phyloP scores from a whole-genome alignment of 2,113 vertebrate genomes.

The Dolichotis patagonum region DNA sequence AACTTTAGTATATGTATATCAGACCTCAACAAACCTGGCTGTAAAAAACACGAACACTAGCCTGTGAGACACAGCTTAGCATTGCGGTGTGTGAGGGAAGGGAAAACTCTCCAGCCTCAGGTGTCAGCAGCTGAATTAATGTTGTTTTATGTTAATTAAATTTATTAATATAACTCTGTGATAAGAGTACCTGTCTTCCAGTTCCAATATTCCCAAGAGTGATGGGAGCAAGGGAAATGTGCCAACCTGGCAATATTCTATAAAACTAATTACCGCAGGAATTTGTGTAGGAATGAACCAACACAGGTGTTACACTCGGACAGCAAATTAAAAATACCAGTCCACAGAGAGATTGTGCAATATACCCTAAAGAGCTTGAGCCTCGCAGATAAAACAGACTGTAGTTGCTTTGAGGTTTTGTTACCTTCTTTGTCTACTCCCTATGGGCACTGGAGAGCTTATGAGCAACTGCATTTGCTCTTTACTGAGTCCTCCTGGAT shows the following conservation, averaged over 20 bases:
- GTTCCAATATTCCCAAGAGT: conserved; percentile 69
- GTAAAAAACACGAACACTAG: neutral
- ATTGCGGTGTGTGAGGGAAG: neutral
- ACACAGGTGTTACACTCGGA: conserved; percentile 58
- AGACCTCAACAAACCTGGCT: neutral
- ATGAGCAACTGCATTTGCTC: neutral
- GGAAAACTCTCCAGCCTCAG: conserved; percentile 46
- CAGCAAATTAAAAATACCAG: conserved; percentile 64
- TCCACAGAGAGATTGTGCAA: conserved; percentile 36
- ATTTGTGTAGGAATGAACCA: conserved; percentile 66
- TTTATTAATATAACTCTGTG: conserved; percentile 76
- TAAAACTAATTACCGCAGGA: conserved; percentile 72
- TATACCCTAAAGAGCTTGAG: neutral
- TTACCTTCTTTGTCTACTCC: neutral
- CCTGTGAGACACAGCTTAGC: neutral
- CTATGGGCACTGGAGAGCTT: accelerated
- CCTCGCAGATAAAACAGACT: neutral
- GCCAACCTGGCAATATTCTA: conserved; percentile 65
- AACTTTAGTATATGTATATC: neutral
- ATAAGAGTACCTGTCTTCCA: conserved; percentile 71
- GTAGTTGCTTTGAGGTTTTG: neutral
- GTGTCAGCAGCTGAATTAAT: conserved; percentile 69
- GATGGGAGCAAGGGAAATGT: conserved; percentile 58
- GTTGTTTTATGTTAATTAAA: conserved; percentile 79
- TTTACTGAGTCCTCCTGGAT: neutral